A percentile compares a stretch with the other conserved stretches of the same genome.
Evolutionary conservation across 2,113 vertebrate genomes (phyloP).

Genomic region (Muntiacus reevesi): DNA sequence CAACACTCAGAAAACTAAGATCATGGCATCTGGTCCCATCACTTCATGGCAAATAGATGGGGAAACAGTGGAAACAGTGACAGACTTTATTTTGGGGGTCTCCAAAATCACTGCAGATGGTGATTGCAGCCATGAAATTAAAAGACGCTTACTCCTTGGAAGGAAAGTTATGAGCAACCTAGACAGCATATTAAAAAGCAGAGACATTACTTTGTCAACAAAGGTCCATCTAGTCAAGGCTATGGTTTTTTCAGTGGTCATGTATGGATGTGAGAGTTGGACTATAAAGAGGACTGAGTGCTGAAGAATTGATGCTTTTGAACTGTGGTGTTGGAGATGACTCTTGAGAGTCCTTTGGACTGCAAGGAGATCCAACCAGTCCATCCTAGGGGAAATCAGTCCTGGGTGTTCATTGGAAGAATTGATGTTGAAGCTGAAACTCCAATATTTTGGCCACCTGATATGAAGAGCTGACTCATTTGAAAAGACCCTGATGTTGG

Average conservation of each 20-base stretch:
- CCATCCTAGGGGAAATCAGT: not conserved
- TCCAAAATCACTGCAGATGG: no score
- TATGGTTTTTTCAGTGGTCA: not conserved
- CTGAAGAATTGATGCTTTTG: not conserved
- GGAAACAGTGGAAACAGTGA: no score
- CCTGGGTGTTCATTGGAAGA: not conserved
- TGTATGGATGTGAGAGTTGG: not conserved
- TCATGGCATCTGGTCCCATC: no score
- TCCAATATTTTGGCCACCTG: not conserved
- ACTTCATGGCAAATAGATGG: no score
- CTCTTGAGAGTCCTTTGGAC: not conserved
- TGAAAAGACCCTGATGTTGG: not conserved
- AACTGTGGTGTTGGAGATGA: not conserved
- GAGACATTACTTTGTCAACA: not conserved
- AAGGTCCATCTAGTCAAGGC: not conserved
- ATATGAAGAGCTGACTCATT: not conserved
- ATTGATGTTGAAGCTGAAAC: not conserved
- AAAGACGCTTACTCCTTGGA: no score
- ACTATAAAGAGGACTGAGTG: not conserved
- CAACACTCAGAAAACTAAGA: no score
- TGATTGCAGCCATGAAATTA: no score
- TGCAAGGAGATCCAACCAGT: not conserved
- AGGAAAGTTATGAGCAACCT: no score
- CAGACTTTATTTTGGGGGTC: rapidly evolving
- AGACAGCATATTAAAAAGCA: not conserved